Evolutionary conservation across 2,797 vertebrate species (phyloP).

Genomic region (Apogon hyalosoma): DNA sequence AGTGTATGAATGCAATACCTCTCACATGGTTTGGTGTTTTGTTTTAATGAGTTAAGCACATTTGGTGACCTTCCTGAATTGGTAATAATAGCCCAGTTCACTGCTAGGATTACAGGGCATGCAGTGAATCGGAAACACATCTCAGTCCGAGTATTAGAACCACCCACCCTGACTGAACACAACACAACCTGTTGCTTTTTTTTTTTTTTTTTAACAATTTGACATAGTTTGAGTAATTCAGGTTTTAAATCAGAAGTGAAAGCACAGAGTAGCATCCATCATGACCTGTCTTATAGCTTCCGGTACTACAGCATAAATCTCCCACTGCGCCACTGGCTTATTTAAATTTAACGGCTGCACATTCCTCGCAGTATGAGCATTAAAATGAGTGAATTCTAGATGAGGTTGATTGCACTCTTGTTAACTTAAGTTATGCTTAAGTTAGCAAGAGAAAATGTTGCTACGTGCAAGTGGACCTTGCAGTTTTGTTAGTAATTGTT

Average conservation of each 20-base stretch:
- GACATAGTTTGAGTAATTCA: neutral
- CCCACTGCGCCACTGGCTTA: neutral
- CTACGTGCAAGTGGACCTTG: slow-evolving; percentile 3
- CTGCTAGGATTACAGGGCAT: too few relatives aligned
- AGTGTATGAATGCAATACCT: too few relatives aligned
- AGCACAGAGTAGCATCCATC: slow-evolving; percentile 2
- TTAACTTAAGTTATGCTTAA: slow-evolving; percentile 22
- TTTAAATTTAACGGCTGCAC: slow-evolving; percentile 8
- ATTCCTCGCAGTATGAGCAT: slow-evolving; percentile 1
- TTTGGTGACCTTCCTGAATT: too few relatives aligned
- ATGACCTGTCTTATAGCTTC: neutral
- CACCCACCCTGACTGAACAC: neutral
- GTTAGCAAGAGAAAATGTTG: slow-evolving; percentile 13
- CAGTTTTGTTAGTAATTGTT: slow-evolving; percentile 12
- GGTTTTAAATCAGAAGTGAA: neutral
- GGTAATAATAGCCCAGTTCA: too few relatives aligned
- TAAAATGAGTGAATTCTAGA: slow-evolving; percentile 17
- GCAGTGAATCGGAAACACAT: neutral
- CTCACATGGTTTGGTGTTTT: too few relatives aligned
- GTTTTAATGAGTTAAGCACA: too few relatives aligned
- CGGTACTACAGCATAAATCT: slow-evolving; percentile 2
- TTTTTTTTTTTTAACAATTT: too few relatives aligned
- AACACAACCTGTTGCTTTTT: neutral
- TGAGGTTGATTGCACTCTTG: slow-evolving; percentile 22
- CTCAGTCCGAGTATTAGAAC: neutral